These are phyloP conservation scores for Cladopsammia gracilis DNA, from an alignment of 64 coral and sea anemone genomes.

Conservation along the genomic window DNA sequence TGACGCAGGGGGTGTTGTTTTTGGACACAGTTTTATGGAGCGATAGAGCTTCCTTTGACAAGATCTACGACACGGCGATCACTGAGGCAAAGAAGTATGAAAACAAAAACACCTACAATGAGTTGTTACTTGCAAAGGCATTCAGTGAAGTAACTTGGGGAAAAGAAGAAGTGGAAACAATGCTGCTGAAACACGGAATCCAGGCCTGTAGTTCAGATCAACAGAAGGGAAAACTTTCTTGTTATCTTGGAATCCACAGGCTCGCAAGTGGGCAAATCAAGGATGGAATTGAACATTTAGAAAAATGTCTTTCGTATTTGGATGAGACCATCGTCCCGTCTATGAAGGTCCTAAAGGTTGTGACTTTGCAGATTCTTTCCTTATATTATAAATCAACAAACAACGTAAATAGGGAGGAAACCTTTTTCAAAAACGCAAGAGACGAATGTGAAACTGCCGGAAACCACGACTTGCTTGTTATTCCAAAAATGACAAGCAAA, in stretches of 20 bases:
- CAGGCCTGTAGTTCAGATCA: background rate
- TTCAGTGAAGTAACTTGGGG: slow-evolving; percentile 8
- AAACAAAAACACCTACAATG: background rate
- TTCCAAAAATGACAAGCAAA: background rate
- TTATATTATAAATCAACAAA: background rate
- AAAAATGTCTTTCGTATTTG: background rate
- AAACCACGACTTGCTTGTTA: background rate
- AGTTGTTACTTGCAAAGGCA: background rate
- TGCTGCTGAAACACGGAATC: background rate
- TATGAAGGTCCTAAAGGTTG: background rate
- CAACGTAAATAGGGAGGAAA: background rate
- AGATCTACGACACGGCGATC: background rate
- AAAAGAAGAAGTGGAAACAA: background rate
- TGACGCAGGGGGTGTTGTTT: background rate
- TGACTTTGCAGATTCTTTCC: background rate
- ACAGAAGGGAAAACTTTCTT: background rate
- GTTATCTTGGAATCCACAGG: background rate
- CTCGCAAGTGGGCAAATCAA: background rate
- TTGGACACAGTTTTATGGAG: slow-evolving; percentile 2
- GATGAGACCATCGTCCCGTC: background rate
- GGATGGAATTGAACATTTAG: background rate
- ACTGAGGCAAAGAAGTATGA: background rate
- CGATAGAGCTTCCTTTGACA: background rate
- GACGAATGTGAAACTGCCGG: background rate
- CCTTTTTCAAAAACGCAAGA: background rate